Evolutionary conservation across 1,140 invertebrate species (phyloP).

Genomic region (Drosophila aff.): DNA sequence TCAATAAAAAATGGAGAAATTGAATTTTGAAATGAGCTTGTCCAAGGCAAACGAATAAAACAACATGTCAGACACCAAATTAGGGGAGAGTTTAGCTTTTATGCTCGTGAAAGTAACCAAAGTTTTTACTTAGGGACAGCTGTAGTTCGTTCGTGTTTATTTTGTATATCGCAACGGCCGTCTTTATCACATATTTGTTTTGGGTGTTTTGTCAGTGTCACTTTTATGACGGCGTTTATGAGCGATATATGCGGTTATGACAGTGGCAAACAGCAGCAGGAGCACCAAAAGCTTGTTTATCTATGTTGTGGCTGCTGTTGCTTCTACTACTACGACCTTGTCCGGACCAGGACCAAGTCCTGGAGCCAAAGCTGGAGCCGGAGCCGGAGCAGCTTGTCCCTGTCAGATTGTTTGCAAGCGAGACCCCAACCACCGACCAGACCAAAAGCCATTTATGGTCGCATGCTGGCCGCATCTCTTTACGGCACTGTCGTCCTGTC

Average conservation of each 20-base stretch:
- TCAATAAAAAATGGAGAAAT: conserved; percentile 12
- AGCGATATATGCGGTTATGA: conserved; percentile 77
- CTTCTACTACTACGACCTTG: neutral
- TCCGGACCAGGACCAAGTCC: conserved; percentile 14
- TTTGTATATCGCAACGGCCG: conserved; percentile 35
- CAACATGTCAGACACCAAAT: conserved; percentile 46
- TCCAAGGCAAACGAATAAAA: conserved; percentile 53
- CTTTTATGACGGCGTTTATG: conserved; percentile 78
- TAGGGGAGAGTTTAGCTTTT: conserved; percentile 47
- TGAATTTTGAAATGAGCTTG: conserved; percentile 37
- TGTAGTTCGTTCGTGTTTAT: conserved; percentile 46
- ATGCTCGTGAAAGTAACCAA: conserved; percentile 42
- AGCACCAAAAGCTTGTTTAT: conserved; percentile 64
- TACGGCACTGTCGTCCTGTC: conserved; percentile 42
- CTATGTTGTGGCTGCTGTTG: conserved; percentile 53
- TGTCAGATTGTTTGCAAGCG: conserved; percentile 60
- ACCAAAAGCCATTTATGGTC: conserved; percentile 74
- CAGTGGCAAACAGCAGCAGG: conserved; percentile 49
- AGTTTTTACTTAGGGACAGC: conserved; percentile 66
- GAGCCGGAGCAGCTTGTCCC: conserved; percentile 54
- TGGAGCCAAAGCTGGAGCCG: conserved; percentile 12
- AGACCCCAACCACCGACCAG: conserved; percentile 48
- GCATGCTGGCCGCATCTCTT: conserved; percentile 43
- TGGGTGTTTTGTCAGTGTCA: conserved; percentile 69
- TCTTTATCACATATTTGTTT: conserved; percentile 80